Percentiles rank a stretch among this genome's conserved stretches.
Evolutionary conservation across 1,140 invertebrate genomes (phyloP).

Genomic region (Drosophila grimshawi): DNA sequence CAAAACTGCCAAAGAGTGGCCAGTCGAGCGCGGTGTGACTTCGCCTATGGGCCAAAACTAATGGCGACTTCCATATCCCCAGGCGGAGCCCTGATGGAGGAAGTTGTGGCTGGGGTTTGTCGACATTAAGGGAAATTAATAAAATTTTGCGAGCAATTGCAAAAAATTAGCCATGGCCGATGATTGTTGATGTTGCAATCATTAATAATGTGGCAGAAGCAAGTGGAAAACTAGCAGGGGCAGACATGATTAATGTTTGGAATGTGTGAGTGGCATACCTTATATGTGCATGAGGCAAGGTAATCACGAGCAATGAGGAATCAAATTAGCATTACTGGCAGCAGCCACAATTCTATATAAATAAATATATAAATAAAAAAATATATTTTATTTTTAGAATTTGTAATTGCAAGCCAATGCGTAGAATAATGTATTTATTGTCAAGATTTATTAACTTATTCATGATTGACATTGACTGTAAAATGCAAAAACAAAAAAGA

Average conservation of each 20-base stretch:
- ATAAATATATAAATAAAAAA: too few species aligned
- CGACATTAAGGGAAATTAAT: constrained; percentile 35
- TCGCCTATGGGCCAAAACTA: constrained; percentile 37
- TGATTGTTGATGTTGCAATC: constrained; percentile 58
- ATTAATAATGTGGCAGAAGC: constrained; percentile 45
- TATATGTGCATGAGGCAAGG: constrained; percentile 30
- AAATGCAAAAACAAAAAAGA: too few species aligned
- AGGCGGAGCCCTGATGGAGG: neutral
- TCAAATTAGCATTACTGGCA: neutral
- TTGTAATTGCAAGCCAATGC: constrained; percentile 6
- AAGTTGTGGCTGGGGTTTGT: neutral
- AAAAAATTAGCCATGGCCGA: constrained; percentile 61
- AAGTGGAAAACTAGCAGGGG: neutral
- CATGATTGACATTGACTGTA: constrained; percentile 7
- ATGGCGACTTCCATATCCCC: constrained; percentile 17
- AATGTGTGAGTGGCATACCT: constrained; percentile 58
- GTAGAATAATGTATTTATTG: constrained; percentile 7
- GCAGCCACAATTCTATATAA: neutral
- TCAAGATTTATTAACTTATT: constrained; percentile 11
- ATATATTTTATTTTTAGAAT: neutral
- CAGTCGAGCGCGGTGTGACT: constrained; percentile 42
- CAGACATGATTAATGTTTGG: constrained; percentile 53
- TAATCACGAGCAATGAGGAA: constrained; percentile 38
- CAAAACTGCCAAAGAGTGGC: constrained; percentile 18
- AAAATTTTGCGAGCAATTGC: constrained; percentile 58